Conservation (phyloP, 1,140 invertebrate species). For the Brachystomella parvula region DNA sequence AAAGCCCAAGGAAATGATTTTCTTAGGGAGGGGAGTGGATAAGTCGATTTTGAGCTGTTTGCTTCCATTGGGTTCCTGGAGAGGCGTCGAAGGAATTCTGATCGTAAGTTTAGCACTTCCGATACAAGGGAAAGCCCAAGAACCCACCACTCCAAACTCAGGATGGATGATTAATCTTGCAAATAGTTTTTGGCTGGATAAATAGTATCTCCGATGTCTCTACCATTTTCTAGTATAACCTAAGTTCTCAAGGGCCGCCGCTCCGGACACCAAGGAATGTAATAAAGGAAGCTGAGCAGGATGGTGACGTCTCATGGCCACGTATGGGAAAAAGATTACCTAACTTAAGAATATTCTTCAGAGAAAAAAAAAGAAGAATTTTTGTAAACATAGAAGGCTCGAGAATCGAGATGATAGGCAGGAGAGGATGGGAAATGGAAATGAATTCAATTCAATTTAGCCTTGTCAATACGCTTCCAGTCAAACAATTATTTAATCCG, state of each 20-base stretch:
- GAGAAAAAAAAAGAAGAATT: no score
- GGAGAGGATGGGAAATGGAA: background rate
- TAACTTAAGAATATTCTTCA: no score
- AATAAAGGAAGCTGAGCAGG: background rate
- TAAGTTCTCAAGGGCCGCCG: background rate
- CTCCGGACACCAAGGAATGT: background rate
- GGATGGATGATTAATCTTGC: background rate
- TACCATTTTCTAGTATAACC: background rate
- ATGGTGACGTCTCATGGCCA: background rate
- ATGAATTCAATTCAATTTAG: background rate
- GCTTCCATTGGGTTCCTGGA: background rate
- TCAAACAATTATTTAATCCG: background rate
- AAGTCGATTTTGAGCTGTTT: slow-evolving; percentile 6
- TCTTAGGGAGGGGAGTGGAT: background rate
- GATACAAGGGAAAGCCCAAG: background rate
- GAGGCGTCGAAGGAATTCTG: background rate
- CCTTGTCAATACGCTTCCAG: background rate
- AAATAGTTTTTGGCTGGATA: background rate
- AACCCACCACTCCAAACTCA: background rate
- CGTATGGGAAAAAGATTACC: background rate
- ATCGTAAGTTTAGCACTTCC: background rate
- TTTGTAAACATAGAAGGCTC: no score
- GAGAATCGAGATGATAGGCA: no score
- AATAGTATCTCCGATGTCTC: background rate
- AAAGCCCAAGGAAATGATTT: background rate